Evolutionary conservation across 2,113 vertebrate genomes (phyloP).

Genomic region (Oryzias melastigma): DNA sequence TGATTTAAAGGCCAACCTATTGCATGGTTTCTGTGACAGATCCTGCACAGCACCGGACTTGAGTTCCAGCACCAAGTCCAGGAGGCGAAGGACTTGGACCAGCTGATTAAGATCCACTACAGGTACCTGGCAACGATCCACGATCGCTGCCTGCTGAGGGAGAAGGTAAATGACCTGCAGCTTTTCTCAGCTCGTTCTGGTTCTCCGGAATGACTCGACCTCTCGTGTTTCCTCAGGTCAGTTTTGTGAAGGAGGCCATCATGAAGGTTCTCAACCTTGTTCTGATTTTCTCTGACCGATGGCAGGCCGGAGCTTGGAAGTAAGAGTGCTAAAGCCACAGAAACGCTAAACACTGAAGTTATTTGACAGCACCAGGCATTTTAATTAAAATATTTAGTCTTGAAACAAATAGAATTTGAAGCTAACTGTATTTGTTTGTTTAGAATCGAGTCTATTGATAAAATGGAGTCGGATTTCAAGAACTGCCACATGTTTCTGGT

Average conservation of each 20-base stretch:
- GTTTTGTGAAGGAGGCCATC: constrained; percentile 97
- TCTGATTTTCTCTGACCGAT: constrained; percentile 96
- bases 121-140: constrained; percentile 96
- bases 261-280: constrained; percentile 98
- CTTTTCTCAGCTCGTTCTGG: too few species aligned
- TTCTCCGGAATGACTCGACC: neutral
- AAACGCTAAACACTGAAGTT: neutral
- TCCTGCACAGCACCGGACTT: constrained; percentile 95
- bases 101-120: constrained; percentile 98
- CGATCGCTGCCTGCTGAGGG: constrained; percentile 92
- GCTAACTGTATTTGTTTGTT: constrained; percentile 7
- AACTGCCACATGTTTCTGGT: constrained; percentile 99
- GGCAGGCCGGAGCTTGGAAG: constrained; percentile 95
- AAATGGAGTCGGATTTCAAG: constrained; percentile 99
- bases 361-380: too few species aligned
- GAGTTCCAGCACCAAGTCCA: constrained; percentile 98
- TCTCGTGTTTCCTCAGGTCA: constrained; percentile 80
- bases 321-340: constrained; percentile 69
- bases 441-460: constrained; percentile 95
- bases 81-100: constrained; percentile 97
- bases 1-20: neutral
- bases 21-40: constrained; percentile 71
- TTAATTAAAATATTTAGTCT: too few species aligned
- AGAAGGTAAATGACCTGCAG: constrained; percentile 83
- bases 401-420: too few species aligned